Base-by-base conservation (phyloP, 2,797 vertebrate species). In the Acomys russatus region DNA sequence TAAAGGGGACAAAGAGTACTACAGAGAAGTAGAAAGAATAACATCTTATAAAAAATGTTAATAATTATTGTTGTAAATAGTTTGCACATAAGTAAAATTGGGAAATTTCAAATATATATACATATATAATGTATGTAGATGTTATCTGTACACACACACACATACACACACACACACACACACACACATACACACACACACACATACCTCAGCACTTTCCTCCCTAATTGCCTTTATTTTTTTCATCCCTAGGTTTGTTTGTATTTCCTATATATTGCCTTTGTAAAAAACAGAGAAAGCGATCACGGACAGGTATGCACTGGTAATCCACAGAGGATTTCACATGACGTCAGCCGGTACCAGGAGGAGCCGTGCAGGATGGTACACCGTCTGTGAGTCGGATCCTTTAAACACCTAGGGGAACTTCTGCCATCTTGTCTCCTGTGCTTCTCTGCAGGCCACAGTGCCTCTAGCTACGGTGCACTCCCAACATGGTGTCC, bases 211-310 rank as follows among this genome's bases (percentile, higher is more conserved):
- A 92, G 54, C 73, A 17, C 20, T 25, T 92, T 23, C 87, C 11
- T 33, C 59, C 83, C 64, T 96, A 76, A 94, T 88, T 70, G 22
- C 94, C 96, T 77, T 96, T 95, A 92, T 93, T 94, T 44, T 89
- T 93, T 96, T 44, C 25, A 74, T 25, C 49, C 35, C 9, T 97
- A 99, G 99, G 99, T 98, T 98, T 99, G 97, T 99, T 99, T 96
- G 99, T 99, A 93, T 99, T 99, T 98, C 99, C 99, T 38, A 98
- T 99, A 98, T 99, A 99, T 99, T 99, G 99, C 97, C 99, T 99
- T 98, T 99, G 99, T 98, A 99, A 99, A 98, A 99, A 99, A 98
- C 99, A 99, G 98, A 99, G 99, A 99, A 99, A 99, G 98, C 98
- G 99, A 85, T 99, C 99, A 94, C 99, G 98, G 98, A 99, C 99